phyloP scores from a whole-genome alignment of 1,140 invertebrate genomes.

The Episyrphus balteatus region DNA sequence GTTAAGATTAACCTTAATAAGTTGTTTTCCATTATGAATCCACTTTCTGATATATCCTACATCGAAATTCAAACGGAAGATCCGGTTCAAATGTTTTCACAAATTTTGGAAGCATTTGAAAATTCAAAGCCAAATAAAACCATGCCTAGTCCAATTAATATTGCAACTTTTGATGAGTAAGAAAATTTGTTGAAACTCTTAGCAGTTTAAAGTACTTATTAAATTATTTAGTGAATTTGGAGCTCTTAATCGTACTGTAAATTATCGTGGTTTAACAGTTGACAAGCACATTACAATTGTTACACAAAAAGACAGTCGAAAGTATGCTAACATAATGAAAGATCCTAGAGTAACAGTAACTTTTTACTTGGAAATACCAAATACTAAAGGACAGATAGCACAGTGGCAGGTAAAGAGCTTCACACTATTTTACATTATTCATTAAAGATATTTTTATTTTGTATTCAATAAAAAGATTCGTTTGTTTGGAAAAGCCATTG shows the following conservation, averaged over 20 bases:
- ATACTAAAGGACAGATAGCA: not conserved
- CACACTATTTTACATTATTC: conserved; percentile 11
- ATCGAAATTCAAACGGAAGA: too few species aligned
- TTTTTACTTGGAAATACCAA: conserved; percentile 8
- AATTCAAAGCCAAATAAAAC: not conserved
- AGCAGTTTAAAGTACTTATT: not conserved
- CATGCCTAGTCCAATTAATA: conserved; percentile 7
- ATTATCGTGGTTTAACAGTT: conserved; percentile 23
- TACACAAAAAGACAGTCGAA: conserved; percentile 24
- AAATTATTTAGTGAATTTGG: conserved; percentile 13
- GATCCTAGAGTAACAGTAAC: conserved; percentile 18
- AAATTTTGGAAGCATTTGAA: not conserved
- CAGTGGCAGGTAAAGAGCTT: not conserved
- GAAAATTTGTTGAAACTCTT: not conserved
- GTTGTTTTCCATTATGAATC: too few species aligned
- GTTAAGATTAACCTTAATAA: too few species aligned
- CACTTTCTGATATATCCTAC: too few species aligned
- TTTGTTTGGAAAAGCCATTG: conserved; percentile 19
- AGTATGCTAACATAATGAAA: conserved; percentile 19
- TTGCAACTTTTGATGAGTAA: conserved; percentile 23
- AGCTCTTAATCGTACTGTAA: conserved; percentile 26
- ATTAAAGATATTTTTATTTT: too few species aligned
- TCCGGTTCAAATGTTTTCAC: too few species aligned
- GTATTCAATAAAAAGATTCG: conserved; percentile 20
- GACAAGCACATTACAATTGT: conserved; percentile 18